Evolutionary conservation across 2,888 invertebrate genomes (phyloP).

Genomic region (Orchesellides sinensis): DNA sequence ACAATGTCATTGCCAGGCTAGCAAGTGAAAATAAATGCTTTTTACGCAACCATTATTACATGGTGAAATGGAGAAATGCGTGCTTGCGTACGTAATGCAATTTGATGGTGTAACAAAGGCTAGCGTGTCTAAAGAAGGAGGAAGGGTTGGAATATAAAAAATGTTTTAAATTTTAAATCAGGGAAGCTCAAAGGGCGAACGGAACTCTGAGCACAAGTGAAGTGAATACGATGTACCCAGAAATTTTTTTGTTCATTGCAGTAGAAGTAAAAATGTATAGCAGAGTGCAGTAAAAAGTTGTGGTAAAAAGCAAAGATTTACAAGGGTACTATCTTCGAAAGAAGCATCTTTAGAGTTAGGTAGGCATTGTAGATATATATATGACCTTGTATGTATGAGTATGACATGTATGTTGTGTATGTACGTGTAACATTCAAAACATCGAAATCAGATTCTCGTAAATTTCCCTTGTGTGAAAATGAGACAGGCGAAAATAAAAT

Average conservation of each 20-base stretch:
- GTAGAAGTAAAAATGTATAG: constrained; percentile 27
- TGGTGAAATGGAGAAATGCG: constrained; percentile 1
- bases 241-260: constrained; percentile 44
- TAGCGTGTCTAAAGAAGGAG: constrained; percentile 50
- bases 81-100: constrained; percentile 48
- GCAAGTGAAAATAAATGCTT: constrained; percentile 62
- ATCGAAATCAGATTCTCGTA: constrained; percentile 60
- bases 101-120: constrained; percentile 46
- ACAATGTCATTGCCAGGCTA: constrained; percentile 44
- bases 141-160: constrained; percentile 54
- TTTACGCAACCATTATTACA: constrained; percentile 59
- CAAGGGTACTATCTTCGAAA: not conserved
- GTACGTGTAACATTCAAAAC: not conserved
- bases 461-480: constrained; percentile 62
- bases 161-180: constrained; percentile 55
- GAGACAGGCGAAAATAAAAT: constrained; percentile 38
- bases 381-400: not conserved
- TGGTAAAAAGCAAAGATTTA: constrained; percentile 3
- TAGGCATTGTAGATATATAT: not conserved
- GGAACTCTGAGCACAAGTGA: not conserved
- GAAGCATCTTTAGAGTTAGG: not conserved
- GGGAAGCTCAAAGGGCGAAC: constrained; percentile 20
- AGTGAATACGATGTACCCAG: constrained; percentile 28
- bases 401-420: no score
- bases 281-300: not conserved